These are phyloP conservation scores for Cosmorhoe ocellata DNA, from an alignment of 2,888 invertebrate genomes.

Conservation along the genomic window DNA sequence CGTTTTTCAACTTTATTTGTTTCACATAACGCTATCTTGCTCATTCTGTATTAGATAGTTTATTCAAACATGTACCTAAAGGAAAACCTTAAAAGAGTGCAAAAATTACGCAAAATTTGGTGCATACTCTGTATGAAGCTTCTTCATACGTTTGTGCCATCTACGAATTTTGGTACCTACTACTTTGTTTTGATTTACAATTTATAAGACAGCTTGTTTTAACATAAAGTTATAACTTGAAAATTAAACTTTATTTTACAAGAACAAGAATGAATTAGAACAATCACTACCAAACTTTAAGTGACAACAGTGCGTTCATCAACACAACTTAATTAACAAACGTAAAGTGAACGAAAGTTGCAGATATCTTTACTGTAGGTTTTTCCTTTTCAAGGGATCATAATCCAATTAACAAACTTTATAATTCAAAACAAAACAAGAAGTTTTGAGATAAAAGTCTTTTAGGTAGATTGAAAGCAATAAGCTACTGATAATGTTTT, in stretches of 20 bases:
- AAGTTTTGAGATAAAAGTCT: not conserved
- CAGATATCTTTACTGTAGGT: slow-evolving; percentile 41
- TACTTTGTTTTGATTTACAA: not conserved
- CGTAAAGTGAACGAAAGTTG: slow-evolving; percentile 41
- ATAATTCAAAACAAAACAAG: slow-evolving; percentile 40
- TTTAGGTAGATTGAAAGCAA: too few species aligned
- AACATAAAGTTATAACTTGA: slow-evolving; percentile 1
- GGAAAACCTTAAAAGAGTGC: too few species aligned
- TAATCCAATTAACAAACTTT: slow-evolving; percentile 54
- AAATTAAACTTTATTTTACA: not conserved
- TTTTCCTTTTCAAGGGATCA: slow-evolving; percentile 51
- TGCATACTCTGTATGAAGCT: too few species aligned
- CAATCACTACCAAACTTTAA: slow-evolving; percentile 13
- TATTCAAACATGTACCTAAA: too few species aligned
- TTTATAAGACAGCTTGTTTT: not conserved
- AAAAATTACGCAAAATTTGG: too few species aligned
- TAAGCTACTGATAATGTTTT: too few species aligned
- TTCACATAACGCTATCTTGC: too few species aligned
- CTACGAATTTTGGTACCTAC: too few species aligned
- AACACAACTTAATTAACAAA: slow-evolving; percentile 53
- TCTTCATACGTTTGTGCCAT: too few species aligned
- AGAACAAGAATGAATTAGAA: slow-evolving; percentile 4
- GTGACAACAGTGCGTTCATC: slow-evolving; percentile 37
- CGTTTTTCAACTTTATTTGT: too few species aligned
- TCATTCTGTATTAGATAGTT: too few species aligned